Evolutionary conservation across 2,888 invertebrate species (phyloP).

Genomic region (Mylabris sibirica): DNA sequence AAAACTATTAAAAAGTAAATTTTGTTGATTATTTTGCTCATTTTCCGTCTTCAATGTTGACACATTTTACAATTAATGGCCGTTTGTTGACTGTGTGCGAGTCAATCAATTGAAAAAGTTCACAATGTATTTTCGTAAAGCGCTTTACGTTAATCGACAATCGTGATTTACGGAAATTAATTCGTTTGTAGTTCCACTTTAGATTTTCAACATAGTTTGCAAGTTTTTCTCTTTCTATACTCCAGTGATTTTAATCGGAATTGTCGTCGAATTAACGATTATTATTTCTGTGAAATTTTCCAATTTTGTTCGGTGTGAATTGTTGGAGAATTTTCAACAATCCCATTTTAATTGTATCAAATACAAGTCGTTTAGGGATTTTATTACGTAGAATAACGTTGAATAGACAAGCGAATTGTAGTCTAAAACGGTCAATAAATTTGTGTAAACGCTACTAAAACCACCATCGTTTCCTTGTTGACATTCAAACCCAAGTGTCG

Average conservation of each 20-base stretch:
- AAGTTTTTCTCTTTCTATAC: neutral
- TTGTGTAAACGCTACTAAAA: neutral
- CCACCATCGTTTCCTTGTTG: conserved; percentile 25
- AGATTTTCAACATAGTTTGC: neutral
- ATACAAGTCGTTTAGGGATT: conserved; percentile 18
- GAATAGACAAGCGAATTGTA: conserved; percentile 17
- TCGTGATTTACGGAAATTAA: conserved; percentile 16
- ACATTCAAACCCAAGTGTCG: conserved; percentile 27
- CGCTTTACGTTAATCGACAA: conserved; percentile 13
- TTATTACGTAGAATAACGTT: conserved; percentile 11
- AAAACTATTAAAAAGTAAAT: no score
- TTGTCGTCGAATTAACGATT: neutral
- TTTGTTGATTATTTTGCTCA: no score
- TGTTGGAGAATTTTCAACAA: neutral
- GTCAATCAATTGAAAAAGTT: conserved; percentile 8
- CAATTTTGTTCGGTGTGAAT: neutral
- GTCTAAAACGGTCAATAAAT: conserved; percentile 29
- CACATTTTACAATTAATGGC: neutral
- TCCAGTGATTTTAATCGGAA: neutral
- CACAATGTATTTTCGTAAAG: neutral
- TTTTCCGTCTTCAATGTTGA: neutral
- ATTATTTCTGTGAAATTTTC: neutral
- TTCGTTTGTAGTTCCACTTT: neutral
- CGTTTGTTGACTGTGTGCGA: neutral
- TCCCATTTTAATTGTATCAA: conserved; percentile 27